Percentiles rank a stretch among this genome's conserved stretches.
Conservation (phyloP, 2,113 vertebrate species). For the Oxyura jamaicensis region DNA sequence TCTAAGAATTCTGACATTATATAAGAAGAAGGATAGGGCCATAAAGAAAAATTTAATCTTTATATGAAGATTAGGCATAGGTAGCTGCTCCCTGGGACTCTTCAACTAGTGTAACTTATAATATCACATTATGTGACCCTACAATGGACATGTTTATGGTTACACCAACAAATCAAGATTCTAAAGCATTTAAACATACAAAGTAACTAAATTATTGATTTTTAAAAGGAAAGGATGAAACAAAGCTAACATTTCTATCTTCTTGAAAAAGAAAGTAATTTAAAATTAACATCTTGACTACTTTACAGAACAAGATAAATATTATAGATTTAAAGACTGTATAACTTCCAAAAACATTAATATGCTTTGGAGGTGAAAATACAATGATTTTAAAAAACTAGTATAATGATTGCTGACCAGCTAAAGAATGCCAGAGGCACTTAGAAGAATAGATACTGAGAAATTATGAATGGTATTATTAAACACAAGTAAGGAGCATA, state of each 20-base stretch:
- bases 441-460: neutral
- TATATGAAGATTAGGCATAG: neutral
- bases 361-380: slow-evolving; percentile 2
- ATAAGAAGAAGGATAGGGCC: neutral
- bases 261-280: neutral
- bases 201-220: neutral
- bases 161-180: neutral
- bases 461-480: neutral
- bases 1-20: neutral
- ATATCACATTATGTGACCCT: neutral
- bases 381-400: neutral
- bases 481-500: neutral
- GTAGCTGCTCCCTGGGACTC: neutral
- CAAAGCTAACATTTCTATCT: neutral
- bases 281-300: slow-evolving; percentile 16
- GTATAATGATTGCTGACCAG: neutral
- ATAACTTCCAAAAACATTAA: neutral
- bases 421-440: neutral
- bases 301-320: slow-evolving; percentile 17
- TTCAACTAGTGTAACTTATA: neutral
- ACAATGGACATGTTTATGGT: neutral
- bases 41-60: neutral
- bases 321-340: neutral
- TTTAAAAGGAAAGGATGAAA: neutral
- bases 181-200: neutral